These are phyloP conservation scores for Holotrichia oblita DNA, from an alignment of 1,140 invertebrate genomes.

Conservation along the genomic window DNA sequence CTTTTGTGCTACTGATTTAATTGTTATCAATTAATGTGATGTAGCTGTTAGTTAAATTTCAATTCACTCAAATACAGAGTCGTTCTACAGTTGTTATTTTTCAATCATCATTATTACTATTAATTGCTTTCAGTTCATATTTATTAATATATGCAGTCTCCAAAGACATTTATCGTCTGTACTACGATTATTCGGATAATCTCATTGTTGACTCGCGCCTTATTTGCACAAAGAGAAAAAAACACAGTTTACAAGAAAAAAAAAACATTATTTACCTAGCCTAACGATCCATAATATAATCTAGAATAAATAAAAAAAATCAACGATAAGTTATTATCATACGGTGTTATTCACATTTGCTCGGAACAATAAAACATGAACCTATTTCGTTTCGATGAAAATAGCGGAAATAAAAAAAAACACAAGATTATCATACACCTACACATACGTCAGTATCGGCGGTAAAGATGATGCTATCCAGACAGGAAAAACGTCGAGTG, in stretches of 20 bases:
- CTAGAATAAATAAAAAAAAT: constrained; percentile 15
- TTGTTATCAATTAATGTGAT: too few relatives aligned
- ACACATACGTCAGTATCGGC: constrained; percentile 1
- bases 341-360: neutral
- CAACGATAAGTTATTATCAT: neutral
- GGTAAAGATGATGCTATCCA: neutral
- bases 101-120: too few relatives aligned
- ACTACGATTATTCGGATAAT: neutral
- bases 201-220: neutral
- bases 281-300: neutral
- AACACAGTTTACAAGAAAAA: neutral
- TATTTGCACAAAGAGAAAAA: constrained; percentile 3
- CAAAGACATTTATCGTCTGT: too few relatives aligned
- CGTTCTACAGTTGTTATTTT: too few relatives aligned
- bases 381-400: neutral
- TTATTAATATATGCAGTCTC: too few relatives aligned
- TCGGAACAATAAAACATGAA: neutral
- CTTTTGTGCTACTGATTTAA: too few relatives aligned
- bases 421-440: neutral
- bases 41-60: too few relatives aligned
- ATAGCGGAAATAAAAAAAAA: neutral
- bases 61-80: too few relatives aligned
- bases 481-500: neutral
- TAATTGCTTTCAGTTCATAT: too few relatives aligned
- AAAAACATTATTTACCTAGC: neutral